Evolutionary conservation across 2,888 invertebrate genomes (phyloP), one percentile per base, ranked within the genome.

Genomic region (Cotesia congregata): DNA sequence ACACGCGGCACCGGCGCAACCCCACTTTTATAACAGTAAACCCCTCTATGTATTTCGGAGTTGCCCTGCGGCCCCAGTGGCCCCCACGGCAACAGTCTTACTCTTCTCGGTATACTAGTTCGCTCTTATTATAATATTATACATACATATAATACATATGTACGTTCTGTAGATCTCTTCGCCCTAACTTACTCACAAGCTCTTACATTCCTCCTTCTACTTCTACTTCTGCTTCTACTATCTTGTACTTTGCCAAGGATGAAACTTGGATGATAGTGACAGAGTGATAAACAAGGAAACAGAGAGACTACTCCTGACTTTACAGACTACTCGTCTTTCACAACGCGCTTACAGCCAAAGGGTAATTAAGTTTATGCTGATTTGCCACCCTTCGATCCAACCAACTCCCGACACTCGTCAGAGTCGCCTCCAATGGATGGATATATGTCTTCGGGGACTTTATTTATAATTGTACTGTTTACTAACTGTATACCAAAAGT

Each of bases 1-100:
- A 88, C 87, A 83, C 85, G 85, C 88, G 76, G 81, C 78, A 79
- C 83, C 85, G 83, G 83, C 80, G 80, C 84, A 83, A 80, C 83
- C 77, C 82, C 84, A 80, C 78, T 76, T 73, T 82, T 79, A 38
- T 30, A 38, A 20, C 9, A n/a, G 38, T 39, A 20, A 67, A 30
- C 62, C 61, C 50, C 38, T 62, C 30, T 67, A 72, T 40, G 38
- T 59, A 50, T 68, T 12, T 68, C 67, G 40, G 38, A 74, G 40
- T 68, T 65, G 65, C 65, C 65, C 65, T 65, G 30, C 61, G 61
- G n/a, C 64, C 68, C 70, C 72, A 12, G 50, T 12, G 50, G 69
- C 75, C 64, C 68, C 70, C 72, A 12, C 9, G 9, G 50, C 69
- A 75, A 50, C 50, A 50, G 50, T 50, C 50, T 50, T 50, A 50